These are phyloP conservation scores for Apogon hyalosoma DNA, from an alignment of 2,797 vertebrate genomes.

Conservation along the genomic window DNA sequence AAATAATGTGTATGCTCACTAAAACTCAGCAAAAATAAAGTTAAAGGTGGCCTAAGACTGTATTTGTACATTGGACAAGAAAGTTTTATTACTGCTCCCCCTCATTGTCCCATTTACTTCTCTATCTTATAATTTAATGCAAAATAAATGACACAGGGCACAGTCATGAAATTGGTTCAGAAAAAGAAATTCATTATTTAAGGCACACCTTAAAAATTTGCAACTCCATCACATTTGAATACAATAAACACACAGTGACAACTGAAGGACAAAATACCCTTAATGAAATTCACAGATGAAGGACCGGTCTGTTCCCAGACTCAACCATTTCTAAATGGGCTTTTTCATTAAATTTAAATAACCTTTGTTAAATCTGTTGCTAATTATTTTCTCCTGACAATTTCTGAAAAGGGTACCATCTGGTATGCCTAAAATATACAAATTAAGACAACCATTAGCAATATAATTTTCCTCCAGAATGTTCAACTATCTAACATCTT, in stretches of 20 bases:
- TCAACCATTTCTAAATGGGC: constrained; percentile 20
- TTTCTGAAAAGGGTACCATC: not conserved
- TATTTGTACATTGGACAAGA: no score
- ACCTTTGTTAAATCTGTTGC: constrained; percentile 28
- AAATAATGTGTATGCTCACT: no score
- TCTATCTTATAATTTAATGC: no score
- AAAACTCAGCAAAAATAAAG: no score
- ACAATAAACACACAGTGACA: constrained; percentile 74
- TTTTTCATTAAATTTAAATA: constrained; percentile 10
- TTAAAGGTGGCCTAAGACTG: no score
- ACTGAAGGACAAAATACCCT: constrained; percentile 61
- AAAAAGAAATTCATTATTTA: constrained; percentile 78
- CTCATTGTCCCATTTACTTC: not conserved
- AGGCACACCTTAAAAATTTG: constrained; percentile 82
- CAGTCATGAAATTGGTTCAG: constrained; percentile 47
- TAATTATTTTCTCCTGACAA: not conserved
- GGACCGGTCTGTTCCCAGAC: constrained; percentile 29
- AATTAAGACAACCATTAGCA: constrained; percentile 20
- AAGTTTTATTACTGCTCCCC: not conserved
- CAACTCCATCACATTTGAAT: constrained; percentile 71
- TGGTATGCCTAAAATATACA: not conserved
- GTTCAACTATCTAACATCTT: constrained; percentile 31
- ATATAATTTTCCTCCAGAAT: constrained; percentile 19
- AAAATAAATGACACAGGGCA: constrained; percentile 18
- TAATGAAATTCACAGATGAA: constrained; percentile 46